Percentiles rank a stretch among this genome's conserved stretches.
Evolutionary conservation across 2,888 invertebrate genomes (phyloP).

Genomic region (Neoascia interrupta): DNA sequence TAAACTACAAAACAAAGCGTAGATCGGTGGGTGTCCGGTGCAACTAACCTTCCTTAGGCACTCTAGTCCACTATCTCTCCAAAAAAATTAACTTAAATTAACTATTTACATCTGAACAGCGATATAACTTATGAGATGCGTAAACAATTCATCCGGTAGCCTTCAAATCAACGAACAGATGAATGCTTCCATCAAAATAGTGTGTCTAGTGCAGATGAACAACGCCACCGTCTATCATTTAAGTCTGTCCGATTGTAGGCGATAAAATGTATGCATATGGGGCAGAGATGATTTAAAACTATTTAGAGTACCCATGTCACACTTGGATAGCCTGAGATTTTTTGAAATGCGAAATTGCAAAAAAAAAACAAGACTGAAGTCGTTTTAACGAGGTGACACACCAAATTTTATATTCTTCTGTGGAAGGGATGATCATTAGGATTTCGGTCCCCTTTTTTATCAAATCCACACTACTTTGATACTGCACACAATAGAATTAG

Average conservation of each 20-base stretch:
- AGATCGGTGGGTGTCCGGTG: constrained; percentile 11
- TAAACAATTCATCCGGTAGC: constrained; percentile 68
- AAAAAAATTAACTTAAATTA: constrained; percentile 60
- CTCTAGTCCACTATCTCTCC: constrained; percentile 16
- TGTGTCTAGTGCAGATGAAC: constrained; percentile 34
- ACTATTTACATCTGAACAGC: constrained; percentile 64
- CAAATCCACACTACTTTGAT: too few relatives aligned
- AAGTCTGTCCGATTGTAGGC: constrained; percentile 45
- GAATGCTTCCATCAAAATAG: constrained; percentile 29
- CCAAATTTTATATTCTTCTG: too few relatives aligned
- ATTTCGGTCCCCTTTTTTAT: too few relatives aligned
- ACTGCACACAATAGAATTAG: too few relatives aligned
- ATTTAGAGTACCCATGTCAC: constrained; percentile 26
- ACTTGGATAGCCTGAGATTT: too few relatives aligned
- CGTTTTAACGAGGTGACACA: too few relatives aligned
- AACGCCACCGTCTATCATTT: constrained; percentile 20
- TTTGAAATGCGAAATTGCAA: too few relatives aligned
- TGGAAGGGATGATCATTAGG: too few relatives aligned
- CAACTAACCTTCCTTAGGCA: constrained; percentile 34
- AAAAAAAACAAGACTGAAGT: too few relatives aligned
- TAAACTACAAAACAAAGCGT: too few relatives aligned
- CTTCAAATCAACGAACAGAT: constrained; percentile 55
- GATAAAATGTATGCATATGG: constrained; percentile 47
- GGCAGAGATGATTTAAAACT: constrained; percentile 45
- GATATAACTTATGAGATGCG: constrained; percentile 47